Conservation (phyloP, 2,113 vertebrate genomes). For the Ptilorrhoa leucosticta region DNA sequence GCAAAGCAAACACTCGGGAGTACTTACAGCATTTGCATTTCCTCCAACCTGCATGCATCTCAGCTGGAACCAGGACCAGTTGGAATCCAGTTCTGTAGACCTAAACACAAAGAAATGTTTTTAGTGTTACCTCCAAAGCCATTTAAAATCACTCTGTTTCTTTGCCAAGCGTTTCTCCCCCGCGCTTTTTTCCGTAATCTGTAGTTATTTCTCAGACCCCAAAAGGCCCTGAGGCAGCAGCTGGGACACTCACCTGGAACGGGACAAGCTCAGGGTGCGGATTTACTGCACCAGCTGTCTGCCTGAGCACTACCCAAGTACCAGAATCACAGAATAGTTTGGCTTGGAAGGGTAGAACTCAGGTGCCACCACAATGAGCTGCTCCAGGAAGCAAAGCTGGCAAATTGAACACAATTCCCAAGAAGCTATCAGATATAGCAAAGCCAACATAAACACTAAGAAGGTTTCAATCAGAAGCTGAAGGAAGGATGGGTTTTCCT, state of each 20-base stretch:
- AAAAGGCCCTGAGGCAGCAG: neutral
- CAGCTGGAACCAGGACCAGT: conserved; percentile 97
- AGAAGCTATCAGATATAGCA: neutral
- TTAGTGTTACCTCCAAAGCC: neutral
- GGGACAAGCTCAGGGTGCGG: neutral
- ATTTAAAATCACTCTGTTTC: neutral
- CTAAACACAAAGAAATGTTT: conserved; percentile 63
- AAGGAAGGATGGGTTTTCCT: neutral
- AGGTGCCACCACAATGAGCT: neutral
- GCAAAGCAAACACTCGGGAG: neutral
- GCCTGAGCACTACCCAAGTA: neutral
- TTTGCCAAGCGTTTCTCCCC: neutral
- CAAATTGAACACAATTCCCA: neutral
- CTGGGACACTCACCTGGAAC: neutral
- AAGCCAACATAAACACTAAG: neutral
- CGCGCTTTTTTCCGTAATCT: rapidly evolving
- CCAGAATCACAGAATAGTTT: neutral
- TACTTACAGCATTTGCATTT: conserved; percentile 89
- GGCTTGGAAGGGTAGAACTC: neutral
- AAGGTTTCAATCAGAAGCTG: neutral
- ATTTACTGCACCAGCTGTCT: neutral
- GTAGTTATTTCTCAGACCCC: neutral
- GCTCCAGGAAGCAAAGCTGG: neutral
- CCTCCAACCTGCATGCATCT: conserved; percentile 97
- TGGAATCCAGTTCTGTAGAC: conserved; percentile 95